phyloP scores from a whole-genome alignment of 2,888 invertebrate species.

The Augiades crinisus region DNA sequence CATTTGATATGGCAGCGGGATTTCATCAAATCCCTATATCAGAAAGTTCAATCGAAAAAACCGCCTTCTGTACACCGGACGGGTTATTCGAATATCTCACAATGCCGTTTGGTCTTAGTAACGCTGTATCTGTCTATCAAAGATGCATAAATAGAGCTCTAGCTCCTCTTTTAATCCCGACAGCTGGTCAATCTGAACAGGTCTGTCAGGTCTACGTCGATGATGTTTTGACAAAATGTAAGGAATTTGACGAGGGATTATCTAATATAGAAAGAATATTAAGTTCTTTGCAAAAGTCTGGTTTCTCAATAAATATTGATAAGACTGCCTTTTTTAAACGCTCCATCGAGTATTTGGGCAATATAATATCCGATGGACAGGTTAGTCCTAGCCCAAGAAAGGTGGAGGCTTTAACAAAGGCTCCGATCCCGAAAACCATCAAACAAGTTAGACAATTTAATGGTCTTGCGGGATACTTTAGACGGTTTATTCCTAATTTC shows the following conservation, averaged over 20 bases:
- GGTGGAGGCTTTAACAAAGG: conserved; percentile 37
- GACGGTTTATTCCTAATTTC: conserved; percentile 28
- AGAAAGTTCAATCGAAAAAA: conserved; percentile 36
- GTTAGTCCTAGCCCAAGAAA: conserved; percentile 39
- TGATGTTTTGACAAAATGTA: conserved; percentile 37
- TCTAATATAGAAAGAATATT: conserved; percentile 33
- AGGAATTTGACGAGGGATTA: conserved; percentile 30
- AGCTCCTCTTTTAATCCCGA: not conserved
- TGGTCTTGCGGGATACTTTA: conserved; percentile 32
- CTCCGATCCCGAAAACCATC: conserved; percentile 34
- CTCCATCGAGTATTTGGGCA: conserved; percentile 38
- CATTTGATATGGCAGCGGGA: conserved; percentile 36
- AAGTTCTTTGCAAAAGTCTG: conserved; percentile 32
- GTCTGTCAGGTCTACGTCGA: conserved; percentile 42
- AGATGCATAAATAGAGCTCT: conserved; percentile 32
- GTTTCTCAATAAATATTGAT: conserved; percentile 39
- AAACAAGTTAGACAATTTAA: conserved; percentile 37
- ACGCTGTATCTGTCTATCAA: conserved; percentile 37
- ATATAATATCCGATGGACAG: conserved; percentile 35
- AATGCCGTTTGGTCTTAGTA: conserved; percentile 41
- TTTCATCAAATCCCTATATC: conserved; percentile 38
- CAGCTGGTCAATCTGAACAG: too few species aligned
- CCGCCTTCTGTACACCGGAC: conserved; percentile 40
- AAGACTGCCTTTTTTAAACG: conserved; percentile 37
- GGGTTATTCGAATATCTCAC: conserved; percentile 39